Conservation (phyloP, 2,888 invertebrate genomes). For the Tinea pellionella region DNA sequence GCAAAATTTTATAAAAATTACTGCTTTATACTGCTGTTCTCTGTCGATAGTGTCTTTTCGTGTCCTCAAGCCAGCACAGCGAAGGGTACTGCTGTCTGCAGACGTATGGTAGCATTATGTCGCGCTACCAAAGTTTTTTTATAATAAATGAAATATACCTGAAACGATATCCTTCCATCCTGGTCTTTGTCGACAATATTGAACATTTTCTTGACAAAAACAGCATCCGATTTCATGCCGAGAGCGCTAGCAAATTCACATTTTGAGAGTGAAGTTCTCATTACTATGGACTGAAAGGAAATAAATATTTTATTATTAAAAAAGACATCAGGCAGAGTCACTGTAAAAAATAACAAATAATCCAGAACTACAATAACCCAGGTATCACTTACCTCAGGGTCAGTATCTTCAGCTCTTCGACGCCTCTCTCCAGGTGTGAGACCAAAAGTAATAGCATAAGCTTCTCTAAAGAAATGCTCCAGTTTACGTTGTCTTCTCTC, state of each 20-base stretch:
- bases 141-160: constrained; percentile 66
- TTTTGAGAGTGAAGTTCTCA: constrained; percentile 92
- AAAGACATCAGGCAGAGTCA: too few species aligned
- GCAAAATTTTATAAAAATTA: background rate
- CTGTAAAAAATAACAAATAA: too few species aligned
- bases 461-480: constrained; percentile 96
- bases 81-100: too few species aligned
- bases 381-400: constrained; percentile 74
- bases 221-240: constrained; percentile 94
- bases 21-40: too few species aligned
- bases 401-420: constrained; percentile 77
- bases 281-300: constrained; percentile 78
- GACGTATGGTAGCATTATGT: too few species aligned
- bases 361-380: too few species aligned
- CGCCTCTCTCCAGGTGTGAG: constrained; percentile 87
- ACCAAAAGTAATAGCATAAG: constrained; percentile 93
- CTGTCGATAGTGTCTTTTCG: too few species aligned
- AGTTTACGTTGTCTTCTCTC: constrained; percentile 91
- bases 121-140: too few species aligned
- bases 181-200: constrained; percentile 96
- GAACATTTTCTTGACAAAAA: constrained; percentile 97
- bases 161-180: constrained; percentile 93
- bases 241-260: constrained; percentile 94
- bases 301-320: background rate
- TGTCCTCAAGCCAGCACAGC: too few species aligned